Evolutionary conservation across 1,140 invertebrate species (phyloP), one percentile per base, ranked within the genome.

Genomic region (Hyphantria cunea): DNA sequence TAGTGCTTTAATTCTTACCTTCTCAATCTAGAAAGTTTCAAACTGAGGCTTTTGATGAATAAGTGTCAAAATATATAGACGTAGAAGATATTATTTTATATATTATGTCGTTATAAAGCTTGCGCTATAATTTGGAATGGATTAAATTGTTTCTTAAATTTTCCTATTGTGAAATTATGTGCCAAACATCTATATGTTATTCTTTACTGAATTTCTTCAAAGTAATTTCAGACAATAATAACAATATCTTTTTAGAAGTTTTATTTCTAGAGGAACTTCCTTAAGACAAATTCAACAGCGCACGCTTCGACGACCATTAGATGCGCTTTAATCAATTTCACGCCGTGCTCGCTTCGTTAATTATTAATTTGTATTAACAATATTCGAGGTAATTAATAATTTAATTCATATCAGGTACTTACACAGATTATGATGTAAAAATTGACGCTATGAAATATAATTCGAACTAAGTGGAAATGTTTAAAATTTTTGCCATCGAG

Each of bases 341-440:
- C 71, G 76, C 45, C 45, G 15, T 13, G 34, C 55, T 17, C 45
- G 31, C 34, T 68, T 72, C 72, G 67, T 72, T 78, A 74, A 78
- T 76, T 76, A 65, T 64, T 72, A 76, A 74, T 78, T 75, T 73
- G 63, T 76, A 73, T 78, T 74, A 74, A 65, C 66, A 66, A 68
- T 70, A 60, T 60, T 61, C 62, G n/a, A 64, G 70, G 73, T 72
- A 62, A 34, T 66, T 72, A 51, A 75, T 64, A 64, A 70, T 51
- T 25, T 1, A 3, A 25, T 25, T 25, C 5, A 25, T 25, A 25
- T 25, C 1, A 25, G 17, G 17, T 5, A 25, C 5, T 25, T 25
- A 5, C 2, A 25, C 5, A 25, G 2, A 25, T 25, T 3, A 25
- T 1, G 17, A 25, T 25, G 17, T 25, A n/a, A n/a, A n/a, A n/a